phyloP scores from a whole-genome alignment of 2,113 vertebrate species.

The Hyla sarda region DNA sequence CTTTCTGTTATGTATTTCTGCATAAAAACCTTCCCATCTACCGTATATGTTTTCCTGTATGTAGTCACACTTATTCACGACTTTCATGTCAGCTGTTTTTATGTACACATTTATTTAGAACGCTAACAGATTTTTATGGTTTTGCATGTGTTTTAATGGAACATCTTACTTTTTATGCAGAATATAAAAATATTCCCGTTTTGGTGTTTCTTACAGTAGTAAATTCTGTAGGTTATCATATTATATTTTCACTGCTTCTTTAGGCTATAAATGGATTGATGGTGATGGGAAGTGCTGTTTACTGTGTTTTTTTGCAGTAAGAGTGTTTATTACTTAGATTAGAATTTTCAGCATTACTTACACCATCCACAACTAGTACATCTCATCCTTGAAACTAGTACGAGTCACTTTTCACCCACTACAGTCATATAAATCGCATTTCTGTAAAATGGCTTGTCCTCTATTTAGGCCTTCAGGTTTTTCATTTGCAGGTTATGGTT shows the following conservation, averaged over 20 bases:
- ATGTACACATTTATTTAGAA: constrained; percentile 33
- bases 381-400: not conserved
- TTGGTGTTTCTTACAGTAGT: constrained; percentile 50
- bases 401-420: not conserved
- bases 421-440: not conserved
- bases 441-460: not conserved
- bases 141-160: constrained; percentile 49
- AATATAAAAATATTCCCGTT: constrained; percentile 44
- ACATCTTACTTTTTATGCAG: constrained; percentile 56
- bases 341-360: not conserved
- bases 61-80: not conserved
- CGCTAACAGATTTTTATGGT: constrained; percentile 39
- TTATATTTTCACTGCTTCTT: constrained; percentile 45
- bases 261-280: constrained; percentile 53
- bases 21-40: not conserved
- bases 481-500: not conserved
- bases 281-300: constrained; percentile 22
- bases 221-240: constrained; percentile 47
- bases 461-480: not conserved
- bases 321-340: constrained; percentile 27
- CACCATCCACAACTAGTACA: not conserved
- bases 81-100: not conserved
- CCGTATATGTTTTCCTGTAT: not conserved
- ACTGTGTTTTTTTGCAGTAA: constrained; percentile 7
- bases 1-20: not conserved